Conservation (phyloP, 2,797 vertebrate species). For the Squalus acanthias region DNA sequence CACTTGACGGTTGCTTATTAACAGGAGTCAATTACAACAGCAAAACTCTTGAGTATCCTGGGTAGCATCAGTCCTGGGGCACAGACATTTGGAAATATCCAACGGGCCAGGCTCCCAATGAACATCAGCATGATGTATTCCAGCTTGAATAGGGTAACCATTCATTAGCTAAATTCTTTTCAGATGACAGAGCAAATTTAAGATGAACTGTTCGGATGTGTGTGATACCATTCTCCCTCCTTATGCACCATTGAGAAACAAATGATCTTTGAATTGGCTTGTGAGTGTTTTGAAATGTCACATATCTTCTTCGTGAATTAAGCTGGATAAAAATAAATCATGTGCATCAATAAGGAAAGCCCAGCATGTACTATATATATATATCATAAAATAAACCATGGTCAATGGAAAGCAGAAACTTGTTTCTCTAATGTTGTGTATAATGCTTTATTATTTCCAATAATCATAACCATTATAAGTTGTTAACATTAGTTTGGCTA, state of each 20-base stretch:
- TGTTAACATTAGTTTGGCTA: background rate
- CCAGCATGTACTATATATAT: background rate
- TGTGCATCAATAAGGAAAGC: background rate
- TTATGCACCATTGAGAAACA: background rate
- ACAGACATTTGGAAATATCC: background rate
- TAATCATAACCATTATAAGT: background rate
- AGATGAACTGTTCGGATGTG: background rate
- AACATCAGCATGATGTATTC: background rate
- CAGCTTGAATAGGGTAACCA: background rate
- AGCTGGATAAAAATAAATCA: background rate
- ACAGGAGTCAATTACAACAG: background rate
- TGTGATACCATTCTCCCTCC: background rate
- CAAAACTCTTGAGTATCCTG: background rate
- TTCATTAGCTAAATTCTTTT: background rate
- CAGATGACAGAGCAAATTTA: background rate
- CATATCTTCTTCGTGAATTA: background rate
- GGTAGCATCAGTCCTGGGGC: background rate
- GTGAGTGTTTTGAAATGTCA: background rate
- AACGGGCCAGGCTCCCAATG: background rate
- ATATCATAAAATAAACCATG: background rate
- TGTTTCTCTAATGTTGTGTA: background rate
- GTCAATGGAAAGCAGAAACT: background rate
- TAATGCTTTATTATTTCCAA: background rate
- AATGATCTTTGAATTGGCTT: background rate
- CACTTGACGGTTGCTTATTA: background rate